These are phyloP conservation scores for Tigriopus japonicus DNA, from an alignment of 1,140 invertebrate species.

Conservation along the genomic window DNA sequence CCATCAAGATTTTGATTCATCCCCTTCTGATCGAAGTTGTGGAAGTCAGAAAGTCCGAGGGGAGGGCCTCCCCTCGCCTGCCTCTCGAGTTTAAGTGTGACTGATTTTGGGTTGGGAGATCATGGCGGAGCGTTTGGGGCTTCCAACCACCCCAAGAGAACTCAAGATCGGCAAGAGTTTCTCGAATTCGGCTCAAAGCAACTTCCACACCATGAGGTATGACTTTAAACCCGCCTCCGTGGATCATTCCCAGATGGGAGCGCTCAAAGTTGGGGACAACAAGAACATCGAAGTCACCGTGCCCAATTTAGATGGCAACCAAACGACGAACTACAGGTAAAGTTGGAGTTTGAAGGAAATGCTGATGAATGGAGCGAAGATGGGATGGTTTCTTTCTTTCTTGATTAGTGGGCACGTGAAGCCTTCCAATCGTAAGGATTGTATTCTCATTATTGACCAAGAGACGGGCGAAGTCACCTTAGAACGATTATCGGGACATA, in stretches of 20 bases:
- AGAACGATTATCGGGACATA: constrained; percentile 69
- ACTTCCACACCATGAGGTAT: constrained; percentile 28
- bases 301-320: constrained; percentile 72
- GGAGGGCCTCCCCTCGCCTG: too few relatives aligned
- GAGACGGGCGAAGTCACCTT: constrained; percentile 77
- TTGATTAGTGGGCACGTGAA: constrained; percentile 81
- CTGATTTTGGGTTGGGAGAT: too few relatives aligned
- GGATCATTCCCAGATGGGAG: constrained; percentile 68
- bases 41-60: too few relatives aligned
- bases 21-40: too few relatives aligned
- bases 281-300: constrained; percentile 73
- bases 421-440: constrained; percentile 67
- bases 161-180: neutral
- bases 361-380: too few relatives aligned
- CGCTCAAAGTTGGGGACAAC: constrained; percentile 62
- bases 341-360: too few relatives aligned
- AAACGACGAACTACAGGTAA: constrained; percentile 43
- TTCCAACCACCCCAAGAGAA: neutral
- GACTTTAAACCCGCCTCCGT: constrained; percentile 93
- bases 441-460: constrained; percentile 78
- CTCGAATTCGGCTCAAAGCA: neutral
- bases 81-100: too few relatives aligned
- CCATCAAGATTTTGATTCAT: too few relatives aligned
- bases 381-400: constrained; percentile 27
- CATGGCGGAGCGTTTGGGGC: neutral